These are phyloP conservation scores for Trichechus manatus DNA, from an alignment of 2,113 vertebrate species.

Conservation along the genomic window DNA sequence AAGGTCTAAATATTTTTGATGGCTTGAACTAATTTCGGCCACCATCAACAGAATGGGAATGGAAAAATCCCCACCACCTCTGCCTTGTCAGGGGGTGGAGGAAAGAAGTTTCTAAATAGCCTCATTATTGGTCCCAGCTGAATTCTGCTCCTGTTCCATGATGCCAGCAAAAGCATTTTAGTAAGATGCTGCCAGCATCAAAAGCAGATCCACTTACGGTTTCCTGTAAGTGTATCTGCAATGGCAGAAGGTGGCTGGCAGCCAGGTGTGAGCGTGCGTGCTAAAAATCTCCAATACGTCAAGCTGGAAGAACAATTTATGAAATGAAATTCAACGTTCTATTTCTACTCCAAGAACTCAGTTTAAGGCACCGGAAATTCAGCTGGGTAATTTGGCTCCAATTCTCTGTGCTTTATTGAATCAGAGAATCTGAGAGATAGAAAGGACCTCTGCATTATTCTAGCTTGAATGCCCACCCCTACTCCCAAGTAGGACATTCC, in stretches of 20 bases:
- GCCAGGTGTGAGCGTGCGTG: conserved; percentile 82
- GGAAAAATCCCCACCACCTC: conserved; percentile 83
- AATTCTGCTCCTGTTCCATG: conserved; percentile 83
- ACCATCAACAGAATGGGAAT: conserved; percentile 73
- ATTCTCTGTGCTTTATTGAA: conserved; percentile 62
- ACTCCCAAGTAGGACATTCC: neutral
- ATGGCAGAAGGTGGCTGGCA: conserved; percentile 84
- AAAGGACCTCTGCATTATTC: conserved; percentile 49
- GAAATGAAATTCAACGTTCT: conserved; percentile 81
- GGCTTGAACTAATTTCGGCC: conserved; percentile 82
- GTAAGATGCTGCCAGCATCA: conserved; percentile 83
- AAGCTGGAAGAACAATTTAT: conserved; percentile 82
- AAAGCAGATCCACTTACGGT: conserved; percentile 82
- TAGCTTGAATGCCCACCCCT: neutral
- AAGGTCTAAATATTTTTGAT: conserved; percentile 78
- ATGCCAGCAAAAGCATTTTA: conserved; percentile 85
- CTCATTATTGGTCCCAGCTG: conserved; percentile 85
- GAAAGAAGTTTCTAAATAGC: conserved; percentile 83
- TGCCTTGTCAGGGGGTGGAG: conserved; percentile 82
- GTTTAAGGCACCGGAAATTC: conserved; percentile 78
- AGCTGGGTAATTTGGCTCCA: conserved; percentile 55
- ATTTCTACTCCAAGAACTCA: conserved; percentile 81
- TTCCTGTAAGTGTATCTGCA: conserved; percentile 85
- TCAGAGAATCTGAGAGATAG: conserved; percentile 62
- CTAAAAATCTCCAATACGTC: conserved; percentile 83